Evolutionary conservation across 2,797 vertebrate species (phyloP).

Genomic region (Sebastes matsubarae): DNA sequence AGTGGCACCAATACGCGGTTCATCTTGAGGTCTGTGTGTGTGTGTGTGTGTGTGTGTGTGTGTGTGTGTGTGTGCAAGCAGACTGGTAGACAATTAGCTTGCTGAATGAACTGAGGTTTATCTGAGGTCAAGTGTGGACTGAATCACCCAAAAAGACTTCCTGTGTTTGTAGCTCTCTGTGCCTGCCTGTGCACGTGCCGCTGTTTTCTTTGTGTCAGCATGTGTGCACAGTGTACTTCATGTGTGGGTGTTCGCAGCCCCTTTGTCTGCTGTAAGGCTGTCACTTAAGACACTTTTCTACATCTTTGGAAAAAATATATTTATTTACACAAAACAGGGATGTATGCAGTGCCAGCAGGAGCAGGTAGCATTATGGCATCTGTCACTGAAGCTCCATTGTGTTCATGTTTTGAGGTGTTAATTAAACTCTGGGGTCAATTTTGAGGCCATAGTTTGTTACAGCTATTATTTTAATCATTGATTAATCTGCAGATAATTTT

Average conservation of each 20-base stretch:
- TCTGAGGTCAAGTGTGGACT: conserved; percentile 55
- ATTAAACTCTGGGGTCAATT: neutral
- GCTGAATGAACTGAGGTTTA: conserved; percentile 50
- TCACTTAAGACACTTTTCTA: conserved; percentile 41
- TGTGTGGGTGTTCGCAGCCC: conserved; percentile 32
- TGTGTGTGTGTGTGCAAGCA: conserved; percentile 15
- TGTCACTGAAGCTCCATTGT: neutral
- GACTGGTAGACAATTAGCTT: conserved; percentile 39
- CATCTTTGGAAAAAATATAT: conserved; percentile 5
- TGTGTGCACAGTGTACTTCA: conserved; percentile 9
- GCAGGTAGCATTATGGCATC: neutral
- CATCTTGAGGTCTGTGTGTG: conserved; percentile 35
- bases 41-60: conserved; percentile 18
- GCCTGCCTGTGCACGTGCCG: conserved; percentile 56
- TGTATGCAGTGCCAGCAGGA: neutral
- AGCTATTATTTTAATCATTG: neutral
- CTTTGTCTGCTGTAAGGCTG: conserved; percentile 44
- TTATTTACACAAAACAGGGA: conserved; percentile 3
- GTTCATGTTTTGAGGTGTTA: neutral
- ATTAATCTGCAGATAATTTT: neutral
- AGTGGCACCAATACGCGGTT: conserved; percentile 48
- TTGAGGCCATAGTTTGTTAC: neutral
- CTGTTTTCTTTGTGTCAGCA: conserved; percentile 68
- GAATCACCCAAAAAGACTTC: conserved; percentile 34
- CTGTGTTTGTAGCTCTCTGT: conserved; percentile 40